Evolutionary conservation across 2,888 invertebrate genomes (phyloP).

Genomic region (Venusia cambrica): DNA sequence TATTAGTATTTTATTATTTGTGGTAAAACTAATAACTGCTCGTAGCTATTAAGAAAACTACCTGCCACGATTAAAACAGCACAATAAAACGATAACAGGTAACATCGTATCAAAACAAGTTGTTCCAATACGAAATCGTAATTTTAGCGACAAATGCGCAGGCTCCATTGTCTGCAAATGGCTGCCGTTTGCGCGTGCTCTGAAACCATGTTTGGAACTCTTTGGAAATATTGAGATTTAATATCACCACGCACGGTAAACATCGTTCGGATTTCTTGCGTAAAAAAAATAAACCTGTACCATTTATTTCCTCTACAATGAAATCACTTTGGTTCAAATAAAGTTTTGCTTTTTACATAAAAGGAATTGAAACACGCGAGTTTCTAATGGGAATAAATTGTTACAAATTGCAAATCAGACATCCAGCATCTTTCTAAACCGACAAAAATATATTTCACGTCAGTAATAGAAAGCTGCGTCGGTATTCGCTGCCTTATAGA

Average conservation of each 20-base stretch:
- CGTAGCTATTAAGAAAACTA: background rate
- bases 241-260: too few relatives aligned
- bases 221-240: constrained; percentile 16
- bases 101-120: constrained; percentile 25
- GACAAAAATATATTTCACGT: constrained; percentile 18
- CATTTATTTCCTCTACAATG: too few relatives aligned
- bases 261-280: too few relatives aligned
- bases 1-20: too few relatives aligned
- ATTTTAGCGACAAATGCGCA: constrained; percentile 48
- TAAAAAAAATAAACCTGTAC: too few relatives aligned
- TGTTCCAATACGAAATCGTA: constrained; percentile 23
- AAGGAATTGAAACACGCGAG: too few relatives aligned
- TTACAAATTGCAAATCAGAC: constrained; percentile 5
- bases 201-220: constrained; percentile 24
- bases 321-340: too few relatives aligned
- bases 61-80: constrained; percentile 1
- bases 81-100: constrained; percentile 22
- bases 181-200: constrained; percentile 68
- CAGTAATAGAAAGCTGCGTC: constrained; percentile 15
- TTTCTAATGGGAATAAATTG: too few relatives aligned
- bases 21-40: too few relatives aligned
- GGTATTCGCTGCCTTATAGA: constrained; percentile 10
- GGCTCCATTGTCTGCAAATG: constrained; percentile 52
- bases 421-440: constrained; percentile 4
- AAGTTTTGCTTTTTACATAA: too few relatives aligned